Evolutionary conservation across 92 coral and sea anemone genomes (phyloP), one percentile per base, ranked within the genome.

Genomic region (Isaurus tuberculatus): DNA sequence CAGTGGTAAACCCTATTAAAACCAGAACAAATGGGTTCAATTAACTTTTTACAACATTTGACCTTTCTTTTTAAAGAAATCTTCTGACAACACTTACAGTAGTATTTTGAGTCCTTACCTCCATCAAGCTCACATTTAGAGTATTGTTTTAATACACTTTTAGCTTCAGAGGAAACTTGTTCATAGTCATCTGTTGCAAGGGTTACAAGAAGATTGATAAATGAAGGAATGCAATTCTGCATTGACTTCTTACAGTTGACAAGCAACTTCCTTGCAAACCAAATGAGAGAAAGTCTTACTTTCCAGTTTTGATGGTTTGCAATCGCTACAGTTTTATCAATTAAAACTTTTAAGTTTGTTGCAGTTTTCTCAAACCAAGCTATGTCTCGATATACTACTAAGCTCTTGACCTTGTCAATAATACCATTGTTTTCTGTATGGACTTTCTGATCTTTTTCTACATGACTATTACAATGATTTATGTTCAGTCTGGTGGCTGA

Each of bases 191-290:
- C 98, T 33, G 84, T 90, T 26, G 78, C 86, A 19, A 94, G 81
- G 17, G 97, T 93, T 65, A 97, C 92, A 32, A 97, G 84, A 79
- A 94, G 66, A 83, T 92, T 94, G 33, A 94, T 83, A 87, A 92
- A 81, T 20, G 63, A 63, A 16, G 98, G 90, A 3, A 86, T 87
- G 48, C 96, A 92, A 13, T 82, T 31, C 78, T 93, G 83, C 55
- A 97, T 40, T 33, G 99, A 73, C 55, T 66, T 74, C 8, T 84
- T 29, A 46, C 98, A 97, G 82, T 90, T 92, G 34, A 70, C 40
- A 7, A 97, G 90, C 10, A 97, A 64, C 73, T 80, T 81, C 78
- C 86, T 65, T 22, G 93, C 91, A 70, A 94, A 94, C 40, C 85
- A 80, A 23, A 80, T 90, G 15, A 97, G 28, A 3, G 92, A 82